phyloP scores from a whole-genome alignment of 2,888 invertebrate species.

The Pyrrhosoma nymphula region DNA sequence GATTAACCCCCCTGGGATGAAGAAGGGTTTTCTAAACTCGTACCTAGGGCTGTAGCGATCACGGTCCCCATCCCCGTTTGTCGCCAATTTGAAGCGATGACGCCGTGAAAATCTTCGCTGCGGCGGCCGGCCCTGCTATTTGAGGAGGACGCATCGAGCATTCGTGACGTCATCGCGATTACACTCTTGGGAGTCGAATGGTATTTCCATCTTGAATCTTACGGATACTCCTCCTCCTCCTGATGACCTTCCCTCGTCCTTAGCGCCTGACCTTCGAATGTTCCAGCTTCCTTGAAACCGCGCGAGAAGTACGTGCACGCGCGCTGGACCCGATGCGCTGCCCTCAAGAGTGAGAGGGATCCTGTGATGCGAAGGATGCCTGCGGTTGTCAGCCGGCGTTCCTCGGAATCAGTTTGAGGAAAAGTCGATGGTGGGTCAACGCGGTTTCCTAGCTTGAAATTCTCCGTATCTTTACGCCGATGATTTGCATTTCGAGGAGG shows the following conservation, averaged over 20 bases:
- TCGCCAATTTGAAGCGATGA: not conserved
- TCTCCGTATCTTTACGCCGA: no score
- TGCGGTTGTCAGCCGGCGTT: not conserved
- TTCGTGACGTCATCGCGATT: not conserved
- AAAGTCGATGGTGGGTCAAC: not conserved
- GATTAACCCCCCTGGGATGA: no score
- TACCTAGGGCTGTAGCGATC: no score
- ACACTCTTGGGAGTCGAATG: not conserved
- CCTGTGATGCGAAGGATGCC: not conserved
- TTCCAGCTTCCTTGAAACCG: not conserved
- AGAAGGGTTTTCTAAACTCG: no score
- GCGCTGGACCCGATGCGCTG: not conserved
- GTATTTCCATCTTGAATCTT: not conserved
- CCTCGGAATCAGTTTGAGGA: not conserved
- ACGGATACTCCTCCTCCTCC: not conserved
- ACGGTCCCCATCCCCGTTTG: no score
- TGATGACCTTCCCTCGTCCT: not conserved
- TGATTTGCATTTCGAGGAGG: no score
- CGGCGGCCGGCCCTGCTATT: not conserved
- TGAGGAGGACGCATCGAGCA: not conserved
- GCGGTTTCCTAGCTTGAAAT: no score
- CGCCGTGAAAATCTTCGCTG: not conserved
- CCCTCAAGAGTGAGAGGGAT: no score
- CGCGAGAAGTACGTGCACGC: not conserved
- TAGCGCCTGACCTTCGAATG: not conserved